Base-by-base conservation (phyloP, 2,113 vertebrate species). In the Aptenodytes patagonicus region DNA sequence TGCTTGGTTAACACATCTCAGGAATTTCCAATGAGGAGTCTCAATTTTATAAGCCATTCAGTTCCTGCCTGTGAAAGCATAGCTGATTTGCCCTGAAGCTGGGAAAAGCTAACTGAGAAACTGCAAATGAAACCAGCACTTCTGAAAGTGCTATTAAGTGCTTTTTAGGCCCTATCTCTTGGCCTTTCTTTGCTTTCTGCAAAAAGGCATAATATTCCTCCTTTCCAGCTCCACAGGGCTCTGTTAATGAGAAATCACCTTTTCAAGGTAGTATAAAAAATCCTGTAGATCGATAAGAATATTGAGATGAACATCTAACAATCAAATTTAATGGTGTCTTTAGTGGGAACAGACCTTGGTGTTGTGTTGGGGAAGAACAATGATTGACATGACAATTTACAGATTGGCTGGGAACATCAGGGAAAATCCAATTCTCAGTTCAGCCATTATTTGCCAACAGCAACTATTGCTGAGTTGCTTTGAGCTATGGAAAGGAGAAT, bases 391-490 rank as follows among this genome's bases (percentile, higher is more conserved):
- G 10, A 20, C 3, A 4, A 73, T 51, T 87, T 83, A 85, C 26
- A 60, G 44, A 42, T 60, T 28, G 58, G 38, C 57, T 1, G 2
- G 26, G 32, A 83, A 66, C 16, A 18, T 16, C 13, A 38, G 26
- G 19, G 40, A 88, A 62, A 52, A 87, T 44, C n/a, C 32, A 83
- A 21, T 64, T 88, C 32, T 68, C 54, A 18, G 36, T 28, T 73
- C 54, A 26, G 49, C 61, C 0, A 0, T 14, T n/a, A 49, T 11
- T 34, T 1, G 0, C n/a, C 34, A 66, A 40, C 32, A 21, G 36
- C 18, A 40, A 7, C 62, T 18, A 44, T 29, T 9, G 4, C 21
- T 3, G 14, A 40, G 62, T 44, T 1, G 4, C 38, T 46, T 52
- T 31, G 38, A 61, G 65, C 47, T 38, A 20, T 4, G 13, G 60